Evolutionary conservation across 2,888 invertebrate species (phyloP).

Genomic region (Cremastobaeus sp.): DNA sequence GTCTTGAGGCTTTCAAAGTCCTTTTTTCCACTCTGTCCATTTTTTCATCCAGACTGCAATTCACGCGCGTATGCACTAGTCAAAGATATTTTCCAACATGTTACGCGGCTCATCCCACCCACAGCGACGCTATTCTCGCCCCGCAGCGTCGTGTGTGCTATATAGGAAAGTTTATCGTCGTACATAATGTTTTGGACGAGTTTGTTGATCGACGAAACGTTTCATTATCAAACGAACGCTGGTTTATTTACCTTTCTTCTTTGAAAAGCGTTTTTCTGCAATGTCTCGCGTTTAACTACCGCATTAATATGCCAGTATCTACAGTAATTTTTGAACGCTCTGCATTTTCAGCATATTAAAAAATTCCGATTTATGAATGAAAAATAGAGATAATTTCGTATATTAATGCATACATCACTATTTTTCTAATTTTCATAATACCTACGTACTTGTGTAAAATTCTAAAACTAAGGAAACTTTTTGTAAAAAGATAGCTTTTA

Average conservation of each 20-base stretch:
- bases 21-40: slow-evolving; percentile 21
- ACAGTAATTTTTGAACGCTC: no score
- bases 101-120: slow-evolving; percentile 29
- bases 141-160: slow-evolving; percentile 4
- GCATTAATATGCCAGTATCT: no score
- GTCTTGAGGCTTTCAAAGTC: slow-evolving; percentile 22
- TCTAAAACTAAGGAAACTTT: no score
- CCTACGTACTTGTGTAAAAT: no score
- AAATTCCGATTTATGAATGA: no score
- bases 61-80: slow-evolving; percentile 27
- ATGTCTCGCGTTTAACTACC: neutral
- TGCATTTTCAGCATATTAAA: no score
- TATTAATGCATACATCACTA: no score
- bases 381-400: no score
- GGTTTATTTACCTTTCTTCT: slow-evolving; percentile 32
- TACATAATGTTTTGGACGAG: slow-evolving; percentile 45
- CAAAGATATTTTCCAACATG: slow-evolving; percentile 28
- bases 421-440: no score
- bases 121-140: neutral
- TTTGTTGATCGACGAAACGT: slow-evolving; percentile 48
- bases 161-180: slow-evolving; percentile 46
- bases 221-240: slow-evolving; percentile 34
- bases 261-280: neutral
- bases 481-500: no score
- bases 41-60: slow-evolving; percentile 23